These are phyloP conservation scores for Gasteruption jaculator DNA, from an alignment of 2,888 invertebrate genomes.

Conservation along the genomic window DNA sequence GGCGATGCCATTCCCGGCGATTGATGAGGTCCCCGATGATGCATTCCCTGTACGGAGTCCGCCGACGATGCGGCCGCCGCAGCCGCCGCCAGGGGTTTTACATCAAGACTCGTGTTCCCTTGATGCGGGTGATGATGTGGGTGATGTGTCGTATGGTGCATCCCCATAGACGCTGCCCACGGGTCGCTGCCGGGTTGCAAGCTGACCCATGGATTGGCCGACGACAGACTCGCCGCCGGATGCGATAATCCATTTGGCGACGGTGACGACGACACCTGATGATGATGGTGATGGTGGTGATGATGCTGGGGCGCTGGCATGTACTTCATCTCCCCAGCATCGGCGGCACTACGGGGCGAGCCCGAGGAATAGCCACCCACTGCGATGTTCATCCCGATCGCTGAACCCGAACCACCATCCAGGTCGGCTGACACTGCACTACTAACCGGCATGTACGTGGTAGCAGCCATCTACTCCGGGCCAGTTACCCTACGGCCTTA, in stretches of 20 bases:
- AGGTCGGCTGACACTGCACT: conserved; percentile 72
- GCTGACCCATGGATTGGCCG: conserved; percentile 78
- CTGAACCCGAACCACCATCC: conserved; percentile 61
- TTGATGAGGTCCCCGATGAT: conserved; percentile 49
- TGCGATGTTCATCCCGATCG: conserved; percentile 68
- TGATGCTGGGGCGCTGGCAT: conserved; percentile 79
- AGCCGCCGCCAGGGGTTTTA: conserved; percentile 72
- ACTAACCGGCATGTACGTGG: conserved; percentile 85
- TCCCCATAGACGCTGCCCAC: conserved; percentile 70
- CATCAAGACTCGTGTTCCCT: conserved; percentile 59
- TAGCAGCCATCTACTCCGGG: conserved; percentile 85
- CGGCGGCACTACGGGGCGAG: conserved; percentile 80
- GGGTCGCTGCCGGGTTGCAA: conserved; percentile 73
- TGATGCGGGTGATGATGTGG: conserved; percentile 71
- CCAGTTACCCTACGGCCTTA: conserved; percentile 52
- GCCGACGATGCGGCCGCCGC: conserved; percentile 47
- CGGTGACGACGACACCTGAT: conserved; percentile 66
- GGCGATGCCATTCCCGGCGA: conserved; percentile 62
- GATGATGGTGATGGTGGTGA: conserved; percentile 72
- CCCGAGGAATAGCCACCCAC: conserved; percentile 72
- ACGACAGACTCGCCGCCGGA: conserved; percentile 56
- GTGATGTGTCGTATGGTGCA: conserved; percentile 63
- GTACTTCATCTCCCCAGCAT: conserved; percentile 94
- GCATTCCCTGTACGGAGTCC: conserved; percentile 55
- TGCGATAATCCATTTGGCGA: conserved; percentile 62